Evolutionary conservation across 2,113 vertebrate genomes (phyloP), one percentile per base, ranked within the genome.

Genomic region (Trochalopteron elliotii): DNA sequence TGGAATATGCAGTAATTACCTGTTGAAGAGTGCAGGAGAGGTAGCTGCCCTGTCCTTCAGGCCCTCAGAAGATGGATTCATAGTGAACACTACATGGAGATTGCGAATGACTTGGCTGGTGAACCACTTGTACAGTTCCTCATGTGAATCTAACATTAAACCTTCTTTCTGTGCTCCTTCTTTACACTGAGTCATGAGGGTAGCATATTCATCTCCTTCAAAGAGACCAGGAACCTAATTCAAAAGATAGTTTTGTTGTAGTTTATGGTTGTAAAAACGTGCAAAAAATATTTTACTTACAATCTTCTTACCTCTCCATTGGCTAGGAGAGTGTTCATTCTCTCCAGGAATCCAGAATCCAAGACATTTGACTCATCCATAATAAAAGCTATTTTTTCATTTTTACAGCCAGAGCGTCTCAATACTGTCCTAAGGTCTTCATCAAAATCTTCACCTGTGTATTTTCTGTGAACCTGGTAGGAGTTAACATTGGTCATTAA

Each of bases 11-110:
- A 53, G 64, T 35, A n/a, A 12, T 17, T 31, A 99, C 99, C 99
- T 99, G 98, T 99, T 99, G 97, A 99, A 99, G 27, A 99, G 99
- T 0, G 99, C 99, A 35, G 99, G 99, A 35, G 99, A 99, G 7
- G 99, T 99, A 93, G 99, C 99, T 4, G 99, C 99, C 9, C 99
- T 98, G 97, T 99, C 99, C 98, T 99, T 99, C 96, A 99, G 97
- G 16, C 99, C 99, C 96, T 99, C 99, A 4, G 99, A 99, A n/a
- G 99, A 99, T 0, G 99, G 99, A 94, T 99, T 99, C 99, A 99
- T 99, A 96, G 99, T 99, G 98, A 99, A 99, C 85, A 99, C 99
- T 9, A 99, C 99, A 18, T 99, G 99, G 52, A 99, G 98, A 97
- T 99, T 99, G 91, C 99, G 98, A 97, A 99, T 99, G 77, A 99